phyloP scores from a whole-genome alignment of 2,888 invertebrate genomes.

The Blastobasis lacticolella region DNA sequence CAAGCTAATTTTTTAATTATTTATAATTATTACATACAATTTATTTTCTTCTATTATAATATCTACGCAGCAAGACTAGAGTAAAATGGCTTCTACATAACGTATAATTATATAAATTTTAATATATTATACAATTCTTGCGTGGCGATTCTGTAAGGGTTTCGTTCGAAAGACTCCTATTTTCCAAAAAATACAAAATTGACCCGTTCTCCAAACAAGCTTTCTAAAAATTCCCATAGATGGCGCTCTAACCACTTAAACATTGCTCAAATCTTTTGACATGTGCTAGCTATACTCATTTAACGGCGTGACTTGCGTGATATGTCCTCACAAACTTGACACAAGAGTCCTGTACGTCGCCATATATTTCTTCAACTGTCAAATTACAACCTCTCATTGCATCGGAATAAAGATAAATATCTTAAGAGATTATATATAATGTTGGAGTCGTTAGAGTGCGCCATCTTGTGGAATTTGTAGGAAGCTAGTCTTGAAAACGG shows the following conservation, averaged over 20 bases:
- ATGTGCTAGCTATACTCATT: neutral
- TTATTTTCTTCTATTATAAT: conserved; percentile 29
- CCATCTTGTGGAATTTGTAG: too few species aligned
- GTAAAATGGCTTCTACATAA: conserved; percentile 52
- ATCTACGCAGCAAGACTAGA: conserved; percentile 65
- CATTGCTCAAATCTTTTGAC: neutral
- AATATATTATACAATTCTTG: conserved; percentile 9
- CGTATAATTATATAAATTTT: conserved; percentile 5
- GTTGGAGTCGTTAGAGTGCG: too few species aligned
- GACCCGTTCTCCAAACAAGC: neutral
- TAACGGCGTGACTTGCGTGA: neutral
- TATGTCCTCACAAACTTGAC: too few species aligned
- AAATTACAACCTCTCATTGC: too few species aligned
- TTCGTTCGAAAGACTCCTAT: neutral
- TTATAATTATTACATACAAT: conserved; percentile 50
- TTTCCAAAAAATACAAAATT: neutral
- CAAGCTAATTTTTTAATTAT: conserved; percentile 38
- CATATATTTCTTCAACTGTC: too few species aligned
- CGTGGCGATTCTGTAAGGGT: too few species aligned
- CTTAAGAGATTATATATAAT: too few species aligned
- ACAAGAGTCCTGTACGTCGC: too few species aligned
- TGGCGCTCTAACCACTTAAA: neutral
- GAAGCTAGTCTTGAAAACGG: too few species aligned
- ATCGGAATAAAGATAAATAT: too few species aligned
- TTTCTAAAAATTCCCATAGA: neutral